phyloP scores from a whole-genome alignment of 2,113 vertebrate genomes.

The Burhinus oedicnemus region DNA sequence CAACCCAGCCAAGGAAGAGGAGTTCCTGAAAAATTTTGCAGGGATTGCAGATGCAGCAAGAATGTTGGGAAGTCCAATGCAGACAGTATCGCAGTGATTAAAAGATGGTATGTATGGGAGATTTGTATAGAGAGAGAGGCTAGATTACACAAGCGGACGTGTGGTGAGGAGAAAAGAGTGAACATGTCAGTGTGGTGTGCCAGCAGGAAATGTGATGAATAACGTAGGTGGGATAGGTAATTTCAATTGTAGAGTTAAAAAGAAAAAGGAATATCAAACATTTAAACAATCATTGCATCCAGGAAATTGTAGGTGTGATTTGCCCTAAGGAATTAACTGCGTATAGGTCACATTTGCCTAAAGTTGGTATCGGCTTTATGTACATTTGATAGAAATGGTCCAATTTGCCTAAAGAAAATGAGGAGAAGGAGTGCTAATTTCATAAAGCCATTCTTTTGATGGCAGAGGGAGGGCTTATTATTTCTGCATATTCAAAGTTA shows the following conservation, averaged over 20 bases:
- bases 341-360: not conserved
- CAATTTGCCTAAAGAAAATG: not conserved
- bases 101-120: not conserved
- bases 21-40: not conserved
- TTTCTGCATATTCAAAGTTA: not conserved
- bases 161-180: not conserved
- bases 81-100: not conserved
- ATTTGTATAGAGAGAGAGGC: not conserved
- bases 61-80: not conserved
- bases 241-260: not conserved
- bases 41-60: not conserved
- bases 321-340: not conserved
- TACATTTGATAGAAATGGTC: not conserved
- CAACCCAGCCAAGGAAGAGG: not conserved
- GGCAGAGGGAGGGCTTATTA: not conserved
- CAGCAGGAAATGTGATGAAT: not conserved
- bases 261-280: not conserved
- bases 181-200: not conserved
- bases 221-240: not conserved
- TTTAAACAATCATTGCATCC: not conserved
- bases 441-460: not conserved
- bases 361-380: not conserved
- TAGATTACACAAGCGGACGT: not conserved
- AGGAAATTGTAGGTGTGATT: not conserved
- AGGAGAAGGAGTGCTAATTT: not conserved